Evolutionary conservation across 2,113 vertebrate species (phyloP), one percentile per base, ranked within the genome.

Genomic region (Laticauda laticaudata): DNA sequence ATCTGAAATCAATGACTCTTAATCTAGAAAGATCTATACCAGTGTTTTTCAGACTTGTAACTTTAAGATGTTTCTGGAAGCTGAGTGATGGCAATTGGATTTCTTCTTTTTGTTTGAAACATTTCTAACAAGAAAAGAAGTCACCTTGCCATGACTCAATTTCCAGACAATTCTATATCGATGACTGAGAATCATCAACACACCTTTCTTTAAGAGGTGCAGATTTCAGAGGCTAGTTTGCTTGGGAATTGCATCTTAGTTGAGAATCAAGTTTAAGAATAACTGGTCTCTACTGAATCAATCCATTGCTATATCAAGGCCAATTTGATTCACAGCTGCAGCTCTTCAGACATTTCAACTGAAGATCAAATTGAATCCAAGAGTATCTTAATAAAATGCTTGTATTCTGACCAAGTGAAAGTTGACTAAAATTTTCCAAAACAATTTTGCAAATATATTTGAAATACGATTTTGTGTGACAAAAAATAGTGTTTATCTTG

Each of bases 401-500:
- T 53, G 9, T 53, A 11, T 10, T 53, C 51, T 7, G 88, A 85
- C 29, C 20, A 43, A 26, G 39, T 86, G 88, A 86, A 59, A 10
- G 10, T 88, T 15, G 3, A 56, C 23, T 43, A 95, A 96, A 94
- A 94, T 0, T 21, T 90, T 93, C 87, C 29, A 26, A 91, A 86
- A 93, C 59, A 86, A 90, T 95, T 90, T 94, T 92, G 88, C 92
- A 75, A 90, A 64, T 89, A 93, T 93, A 86, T 86, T 21, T 57
- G 53, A 59, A 89, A 94, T 93, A 87, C 59, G 39, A 86, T 91
- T 14, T 21, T 93, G 91, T 29, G 81, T 91, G 92, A 57, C 92
- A 93, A 95, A 94, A 55, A 61, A 89, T 34, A 18, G 26, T 91
- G 93, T 95, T 95, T 91, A 90, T 61, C 93, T 94, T 96, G 87